These are phyloP conservation scores for Xanthia togata DNA, from an alignment of 2,888 invertebrate genomes.

Conservation along the genomic window DNA sequence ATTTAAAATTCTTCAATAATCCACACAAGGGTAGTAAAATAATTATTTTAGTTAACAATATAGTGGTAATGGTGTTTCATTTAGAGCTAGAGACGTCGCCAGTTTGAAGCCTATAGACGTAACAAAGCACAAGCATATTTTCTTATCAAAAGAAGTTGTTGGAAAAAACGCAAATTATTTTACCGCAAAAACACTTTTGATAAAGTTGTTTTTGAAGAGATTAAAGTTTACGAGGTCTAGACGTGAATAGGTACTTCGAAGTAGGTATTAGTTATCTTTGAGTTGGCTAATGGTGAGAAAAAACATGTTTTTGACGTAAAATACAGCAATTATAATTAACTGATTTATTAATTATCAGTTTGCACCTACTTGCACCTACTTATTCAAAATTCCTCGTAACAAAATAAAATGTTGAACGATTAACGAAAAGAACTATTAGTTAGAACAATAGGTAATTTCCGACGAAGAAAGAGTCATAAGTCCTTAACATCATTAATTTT, in stretches of 20 bases:
- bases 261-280: slow-evolving; percentile 21
- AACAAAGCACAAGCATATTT: not conserved
- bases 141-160: slow-evolving; percentile 11
- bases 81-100: not conserved
- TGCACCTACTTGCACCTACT: slow-evolving; percentile 9
- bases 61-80: too few relatives aligned
- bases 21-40: too few relatives aligned
- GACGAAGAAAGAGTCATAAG: not conserved
- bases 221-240: slow-evolving; percentile 2
- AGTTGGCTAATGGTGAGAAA: slow-evolving; percentile 2
- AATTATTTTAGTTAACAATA: too few relatives aligned
- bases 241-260: not conserved
- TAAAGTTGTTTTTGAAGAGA: slow-evolving; percentile 43
- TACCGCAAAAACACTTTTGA: slow-evolving; percentile 25
- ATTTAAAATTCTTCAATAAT: too few relatives aligned
- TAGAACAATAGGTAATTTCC: not conserved
- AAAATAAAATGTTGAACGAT: too few relatives aligned
- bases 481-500: not conserved
- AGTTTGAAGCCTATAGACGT: not conserved
- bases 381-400: not conserved
- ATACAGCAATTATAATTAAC: slow-evolving; percentile 24
- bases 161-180: slow-evolving; percentile 1
- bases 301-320: slow-evolving; percentile 22
- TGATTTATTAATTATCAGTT: slow-evolving; percentile 30
- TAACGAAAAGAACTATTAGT: not conserved